Percentiles rank a stretch among this genome's conserved stretches.
These are phyloP conservation scores for Oncorhynchus masou DNA, from an alignment of 2,113 vertebrate genomes.

Conservation along the genomic window DNA sequence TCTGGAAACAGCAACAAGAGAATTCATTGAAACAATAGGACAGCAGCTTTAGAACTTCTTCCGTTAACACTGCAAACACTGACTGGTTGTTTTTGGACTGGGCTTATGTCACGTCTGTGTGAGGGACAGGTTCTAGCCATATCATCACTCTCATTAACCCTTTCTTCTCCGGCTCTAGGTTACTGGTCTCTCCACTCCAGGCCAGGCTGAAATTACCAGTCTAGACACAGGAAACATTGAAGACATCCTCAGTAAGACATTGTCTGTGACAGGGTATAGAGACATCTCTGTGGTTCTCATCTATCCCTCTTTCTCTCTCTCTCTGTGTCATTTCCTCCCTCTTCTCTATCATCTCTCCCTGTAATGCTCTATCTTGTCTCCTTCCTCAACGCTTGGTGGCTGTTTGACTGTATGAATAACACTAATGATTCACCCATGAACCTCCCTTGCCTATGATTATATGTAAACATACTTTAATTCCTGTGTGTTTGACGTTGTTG, in stretches of 20 bases:
- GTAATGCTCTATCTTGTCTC: too few relatives aligned
- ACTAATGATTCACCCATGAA: background rate
- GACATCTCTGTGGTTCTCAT: background rate
- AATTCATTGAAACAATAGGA: too few relatives aligned
- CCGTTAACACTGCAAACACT: too few relatives aligned
- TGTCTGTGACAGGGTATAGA: too few relatives aligned
- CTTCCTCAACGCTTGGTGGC: background rate
- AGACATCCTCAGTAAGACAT: constrained; percentile 92
- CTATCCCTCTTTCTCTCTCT: background rate
- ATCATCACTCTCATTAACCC: background rate
- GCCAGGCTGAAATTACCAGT: constrained; percentile 91
- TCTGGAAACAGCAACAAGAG: too few relatives aligned
- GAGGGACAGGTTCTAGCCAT: background rate
- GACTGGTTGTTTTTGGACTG: too few relatives aligned
- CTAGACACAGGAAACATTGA: constrained; percentile 96
- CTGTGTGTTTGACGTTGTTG: background rate
- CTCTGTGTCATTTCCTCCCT: too few relatives aligned
- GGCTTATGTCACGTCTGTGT: background rate
- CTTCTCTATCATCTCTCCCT: background rate
- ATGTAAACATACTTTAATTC: constrained; percentile 1
- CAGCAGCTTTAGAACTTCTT: too few relatives aligned
- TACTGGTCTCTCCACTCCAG: constrained; percentile 87
- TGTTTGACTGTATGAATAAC: background rate
- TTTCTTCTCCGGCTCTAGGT: constrained; percentile 75
- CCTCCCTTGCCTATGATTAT: background rate